phyloP scores from a whole-genome alignment of 2,113 vertebrate species.

The Aphyosemion australe region DNA sequence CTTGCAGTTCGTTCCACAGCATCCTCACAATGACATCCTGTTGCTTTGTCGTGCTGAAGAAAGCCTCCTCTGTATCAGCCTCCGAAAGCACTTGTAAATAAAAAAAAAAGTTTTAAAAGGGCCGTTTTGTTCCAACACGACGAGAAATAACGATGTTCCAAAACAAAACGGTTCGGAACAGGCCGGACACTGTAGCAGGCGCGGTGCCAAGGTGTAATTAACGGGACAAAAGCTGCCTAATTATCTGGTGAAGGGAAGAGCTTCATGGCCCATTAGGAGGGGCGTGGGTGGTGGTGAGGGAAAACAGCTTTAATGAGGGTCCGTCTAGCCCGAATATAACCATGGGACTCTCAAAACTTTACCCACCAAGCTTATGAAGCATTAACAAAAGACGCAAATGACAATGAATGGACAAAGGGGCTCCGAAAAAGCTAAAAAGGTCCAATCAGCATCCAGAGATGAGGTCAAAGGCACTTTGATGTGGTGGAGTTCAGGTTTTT shows the following conservation, averaged over 20 bases:
- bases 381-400: conserved; percentile 68
- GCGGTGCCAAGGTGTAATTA: conserved; percentile 71
- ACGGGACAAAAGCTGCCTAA: conserved; percentile 79
- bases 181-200: conserved; percentile 54
- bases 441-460: conserved; percentile 26
- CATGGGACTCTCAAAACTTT: conserved; percentile 75
- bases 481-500: conserved; percentile 20
- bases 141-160: conserved; percentile 71
- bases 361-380: conserved; percentile 56
- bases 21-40: conserved; percentile 67
- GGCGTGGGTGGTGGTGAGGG: conserved; percentile 56
- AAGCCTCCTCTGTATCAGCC: conserved; percentile 56
- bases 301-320: conserved; percentile 79
- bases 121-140: conserved; percentile 71
- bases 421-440: conserved; percentile 46
- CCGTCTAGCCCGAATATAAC: conserved; percentile 69
- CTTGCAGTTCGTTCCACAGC: conserved; percentile 55
- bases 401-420: conserved; percentile 75
- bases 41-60: conserved; percentile 56
- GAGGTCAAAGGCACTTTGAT: conserved; percentile 6
- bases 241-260: conserved; percentile 73
- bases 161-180: conserved; percentile 65
- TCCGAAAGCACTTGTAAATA: conserved; percentile 36
- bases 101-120: conserved; percentile 46
- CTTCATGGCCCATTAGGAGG: conserved; percentile 57